Base-by-base conservation (phyloP, 1,140 invertebrate species). In the Aphaenogaster floridana region DNA sequence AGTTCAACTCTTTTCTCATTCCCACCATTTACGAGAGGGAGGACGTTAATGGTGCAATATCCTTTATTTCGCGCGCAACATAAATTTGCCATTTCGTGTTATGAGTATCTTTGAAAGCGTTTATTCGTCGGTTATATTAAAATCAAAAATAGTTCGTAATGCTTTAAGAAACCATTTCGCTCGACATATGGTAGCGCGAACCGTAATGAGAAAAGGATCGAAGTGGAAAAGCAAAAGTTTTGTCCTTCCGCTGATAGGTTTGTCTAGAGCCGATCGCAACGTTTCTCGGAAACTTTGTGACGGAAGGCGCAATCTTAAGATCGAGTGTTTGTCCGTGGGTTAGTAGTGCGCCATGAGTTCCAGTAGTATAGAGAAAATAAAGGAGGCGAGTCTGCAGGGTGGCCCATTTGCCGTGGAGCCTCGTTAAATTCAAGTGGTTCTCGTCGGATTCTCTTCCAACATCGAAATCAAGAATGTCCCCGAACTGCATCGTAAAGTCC, bases 381-480 rank as follows among this genome's bases (percentile, higher is more conserved):
- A 90, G 80, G 80, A 90, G 83, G 42, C 36, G 71, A 86, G 88
- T 92, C 89, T 91, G 87, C 90, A 93, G 92, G 92, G 93, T 93
- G 91, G 92, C 91, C 93, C 90, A 87, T 93, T 93, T 91, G 91
- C 89, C 79, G 66, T 48, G 87, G 88, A 87, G 86, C 88, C 91
- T 92, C 93, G 93, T 93, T 93, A 93, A 93, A 94, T 90, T 93
- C 92, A 92, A 94, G 92, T 93, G 92, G 91, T 90, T 90, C 90
- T 92, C 89, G 91, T 90, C 89, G 88, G 86, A 86, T 90, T 81
- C 88, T 87, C 89, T 86, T 76, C 85, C 91, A 88, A 88, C 91
- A 92, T 89, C 89, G 89, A 92, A 93, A 93, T 92, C 92, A 93
- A 92, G 93, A 94, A 94, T 93, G 91, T 92, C 89, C 91, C 88